A percentile compares a stretch with the other conserved stretches of the same genome.
These are phyloP conservation scores for Beris chalybata DNA, from an alignment of 2,888 invertebrate species.

Conservation along the genomic window DNA sequence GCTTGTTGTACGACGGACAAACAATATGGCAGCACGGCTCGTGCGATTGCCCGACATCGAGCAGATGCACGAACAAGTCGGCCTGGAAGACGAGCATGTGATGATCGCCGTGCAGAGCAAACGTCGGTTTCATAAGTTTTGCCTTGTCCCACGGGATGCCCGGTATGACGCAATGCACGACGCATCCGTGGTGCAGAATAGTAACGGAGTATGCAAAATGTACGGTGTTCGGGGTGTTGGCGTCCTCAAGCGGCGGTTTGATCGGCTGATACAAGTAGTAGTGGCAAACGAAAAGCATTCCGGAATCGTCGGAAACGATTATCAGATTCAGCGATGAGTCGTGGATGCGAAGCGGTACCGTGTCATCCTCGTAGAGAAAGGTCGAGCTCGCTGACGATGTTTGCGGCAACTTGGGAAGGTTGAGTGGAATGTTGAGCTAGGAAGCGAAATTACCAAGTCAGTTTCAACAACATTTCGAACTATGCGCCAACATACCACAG, in stretches of 20 bases:
- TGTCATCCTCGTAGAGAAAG: constrained; percentile 78
- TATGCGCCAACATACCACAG: constrained; percentile 68
- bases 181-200: constrained; percentile 78
- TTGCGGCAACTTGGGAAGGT: constrained; percentile 70
- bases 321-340: constrained; percentile 80
- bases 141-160: constrained; percentile 79
- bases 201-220: constrained; percentile 86
- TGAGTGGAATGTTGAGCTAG: constrained; percentile 82
- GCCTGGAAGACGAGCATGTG: constrained; percentile 82
- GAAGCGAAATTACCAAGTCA: constrained; percentile 41
- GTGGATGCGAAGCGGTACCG: constrained; percentile 76
- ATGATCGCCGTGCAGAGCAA: constrained; percentile 73
- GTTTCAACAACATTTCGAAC: neutral
- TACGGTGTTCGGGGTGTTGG: constrained; percentile 59
- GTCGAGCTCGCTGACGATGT: constrained; percentile 58
- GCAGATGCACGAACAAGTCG: constrained; percentile 79
- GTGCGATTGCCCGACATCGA: constrained; percentile 81
- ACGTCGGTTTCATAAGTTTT: constrained; percentile 74
- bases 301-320: constrained; percentile 73
- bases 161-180: constrained; percentile 79
- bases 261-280: constrained; percentile 79
- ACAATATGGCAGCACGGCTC: constrained; percentile 83
- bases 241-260: constrained; percentile 56
- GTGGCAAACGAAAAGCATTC: constrained; percentile 77
- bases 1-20: constrained; percentile 62